Base-by-base conservation (phyloP, 2,888 invertebrate genomes). In the Melikaiella ostensackeni region DNA sequence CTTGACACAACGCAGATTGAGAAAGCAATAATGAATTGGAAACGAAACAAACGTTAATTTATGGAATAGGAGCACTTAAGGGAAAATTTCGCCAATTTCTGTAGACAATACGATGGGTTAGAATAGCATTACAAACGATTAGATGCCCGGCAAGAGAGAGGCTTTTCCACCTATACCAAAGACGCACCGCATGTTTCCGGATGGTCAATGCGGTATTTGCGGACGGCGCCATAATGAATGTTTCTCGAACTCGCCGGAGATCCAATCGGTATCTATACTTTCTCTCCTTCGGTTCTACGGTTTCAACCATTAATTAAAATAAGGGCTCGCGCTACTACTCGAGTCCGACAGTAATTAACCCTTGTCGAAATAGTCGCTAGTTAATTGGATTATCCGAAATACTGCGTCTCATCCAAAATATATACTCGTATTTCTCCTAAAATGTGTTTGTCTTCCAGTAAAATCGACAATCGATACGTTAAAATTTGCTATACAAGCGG, bases 331-430 rank as follows among this genome's bases (percentile, higher is more conserved):
- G 50, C 42, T 61, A 50, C 61, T 33, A 55, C 21, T 77, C 59
- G 35, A 76, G 70, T 75, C 57, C 11, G 62, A 64, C 70, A 77
- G 70, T 70, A 79, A 77, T 75, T 78, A 74, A 75, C 57, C 50
- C 63, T 77, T 61, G 33, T 50, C 61, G 62, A 74, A 38, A 55
- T 38, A 77, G 75, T 27, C 55, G 70, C 64, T 57, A 59, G 21
- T 77, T 76, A 80, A 80, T 81, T 76, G 76, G 79, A 81, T 76
- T 79, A 75, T 79, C 59, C 61, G 33, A 75, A 64, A 75, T 76
- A 79, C 64, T 59, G 57, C 38, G 27, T 38, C 50, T 74, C 21
- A 24, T 57, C 16, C n/a, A 19, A 50, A 19, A 19, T 42, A 50
- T 70, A 38, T 30, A 27, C n/a, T n/a, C n/a, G n/a, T n/a, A n/a